Evolutionary conservation across 2,113 vertebrate genomes (phyloP), one percentile per base, ranked within the genome.

Genomic region (Oreochromis tanganicae): DNA sequence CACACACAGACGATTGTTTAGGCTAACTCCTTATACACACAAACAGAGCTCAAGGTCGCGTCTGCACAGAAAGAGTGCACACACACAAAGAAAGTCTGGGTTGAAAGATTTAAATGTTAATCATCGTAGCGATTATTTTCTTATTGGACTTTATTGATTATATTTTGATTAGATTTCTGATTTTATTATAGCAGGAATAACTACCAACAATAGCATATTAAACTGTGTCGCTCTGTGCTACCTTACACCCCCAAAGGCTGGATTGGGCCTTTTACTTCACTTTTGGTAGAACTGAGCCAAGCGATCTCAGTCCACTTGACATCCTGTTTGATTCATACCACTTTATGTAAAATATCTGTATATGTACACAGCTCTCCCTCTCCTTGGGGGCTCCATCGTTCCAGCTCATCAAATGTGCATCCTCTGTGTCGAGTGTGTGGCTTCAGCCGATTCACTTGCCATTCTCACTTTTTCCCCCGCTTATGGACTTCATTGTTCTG

Each of bases 341-440:
- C 82, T 88, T 78, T 61, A 75, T 93, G 79, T 89, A 56, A 88
- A 92, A 80, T 56, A 36, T 14, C 6, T 81, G 43, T 13, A 17
- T 81, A 50, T 55, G 52, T 38, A 54, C 52, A 57, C 4, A 32
- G 46, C 41, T 78, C 5, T 36, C 21, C 16, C 6, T 4, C 16
- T 85, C 89, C 81, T 80, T 3, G 4, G 73, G 24, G 90, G 79
- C 78, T 78, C 86, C 56, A 80, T 80, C 61, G 91, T 92, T 90
- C 73, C 46, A 14, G 55, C 87, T 90, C 85, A 91, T 92, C 87
- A 85, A 52, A 57, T 84, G 34, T 19, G 36, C 66, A 50, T 85
- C 84, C 41, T 61, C 61, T 66, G 11, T 14, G 43, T 90, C 52
- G 54, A 29, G 29, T 56, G 27, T 73, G 52, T 82, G 17, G 19